Evolutionary conservation across 2,113 vertebrate genomes (phyloP).

Genomic region (Cebus imitator): DNA sequence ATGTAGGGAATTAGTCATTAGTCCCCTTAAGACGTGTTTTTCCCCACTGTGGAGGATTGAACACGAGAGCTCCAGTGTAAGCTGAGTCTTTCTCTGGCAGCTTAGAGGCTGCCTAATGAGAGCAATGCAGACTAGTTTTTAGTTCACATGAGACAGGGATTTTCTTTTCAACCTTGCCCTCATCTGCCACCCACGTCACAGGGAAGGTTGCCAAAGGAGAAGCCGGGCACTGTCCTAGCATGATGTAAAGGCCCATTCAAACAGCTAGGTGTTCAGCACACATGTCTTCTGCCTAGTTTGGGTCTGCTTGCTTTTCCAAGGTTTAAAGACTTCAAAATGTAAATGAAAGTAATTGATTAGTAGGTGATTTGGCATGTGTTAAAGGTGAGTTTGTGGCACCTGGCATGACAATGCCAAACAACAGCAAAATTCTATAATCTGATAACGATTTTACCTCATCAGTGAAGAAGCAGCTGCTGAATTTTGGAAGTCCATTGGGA

Average conservation of each 20-base stretch:
- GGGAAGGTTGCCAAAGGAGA: background rate
- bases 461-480: background rate
- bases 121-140: background rate
- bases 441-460: background rate
- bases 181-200: background rate
- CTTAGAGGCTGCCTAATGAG: conserved; percentile 48
- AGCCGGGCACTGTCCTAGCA: background rate
- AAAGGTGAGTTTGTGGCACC: background rate
- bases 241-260: background rate
- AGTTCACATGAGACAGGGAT: background rate
- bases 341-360: background rate
- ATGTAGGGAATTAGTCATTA: conserved; percentile 79
- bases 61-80: conserved; percentile 18
- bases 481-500: background rate
- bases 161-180: background rate
- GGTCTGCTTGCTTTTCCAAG: background rate
- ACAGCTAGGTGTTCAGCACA: background rate
- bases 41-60: conserved; percentile 55
- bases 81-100: conserved; percentile 41
- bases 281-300: background rate
- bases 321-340: background rate
- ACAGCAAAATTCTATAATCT: background rate
- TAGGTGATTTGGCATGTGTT: background rate
- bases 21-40: conserved; percentile 64
- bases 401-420: background rate